Evolutionary conservation across 1,140 invertebrate species (phyloP).

Genomic region (Zaprionus nigranus): DNA sequence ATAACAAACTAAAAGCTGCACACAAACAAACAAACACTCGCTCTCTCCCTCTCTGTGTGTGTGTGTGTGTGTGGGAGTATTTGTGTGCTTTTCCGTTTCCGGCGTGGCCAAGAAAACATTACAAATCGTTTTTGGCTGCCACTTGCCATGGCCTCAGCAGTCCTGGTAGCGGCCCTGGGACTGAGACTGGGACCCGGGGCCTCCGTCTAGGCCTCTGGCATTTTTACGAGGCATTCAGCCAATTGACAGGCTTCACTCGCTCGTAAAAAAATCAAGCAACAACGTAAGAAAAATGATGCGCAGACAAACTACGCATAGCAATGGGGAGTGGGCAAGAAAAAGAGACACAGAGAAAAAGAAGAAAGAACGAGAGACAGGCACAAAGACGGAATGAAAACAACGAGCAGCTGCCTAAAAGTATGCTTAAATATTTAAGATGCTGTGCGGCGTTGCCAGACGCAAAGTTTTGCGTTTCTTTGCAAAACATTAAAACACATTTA

Average conservation of each 20-base stretch:
- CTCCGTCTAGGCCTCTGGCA: constrained; percentile 70
- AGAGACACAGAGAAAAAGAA: not conserved
- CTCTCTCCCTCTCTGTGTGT: constrained; percentile 35
- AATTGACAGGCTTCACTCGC: constrained; percentile 83
- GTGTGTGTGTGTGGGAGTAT: constrained; percentile 31
- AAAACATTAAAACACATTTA: constrained; percentile 82
- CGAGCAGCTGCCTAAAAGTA: constrained; percentile 66
- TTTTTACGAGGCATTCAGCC: constrained; percentile 84
- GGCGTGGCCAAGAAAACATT: constrained; percentile 74
- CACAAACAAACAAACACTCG: constrained; percentile 34
- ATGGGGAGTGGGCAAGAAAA: constrained; percentile 47
- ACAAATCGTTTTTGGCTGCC: constrained; percentile 75
- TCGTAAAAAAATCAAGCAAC: constrained; percentile 79
- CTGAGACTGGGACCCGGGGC: constrained; percentile 13
- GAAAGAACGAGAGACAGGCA: constrained; percentile 40
- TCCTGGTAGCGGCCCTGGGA: not conserved
- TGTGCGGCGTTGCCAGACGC: constrained; percentile 40
- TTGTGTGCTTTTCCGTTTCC: constrained; percentile 79
- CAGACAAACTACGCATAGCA: constrained; percentile 63
- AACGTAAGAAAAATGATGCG: constrained; percentile 78
- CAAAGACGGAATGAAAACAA: constrained; percentile 20
- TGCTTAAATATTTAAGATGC: constrained; percentile 75
- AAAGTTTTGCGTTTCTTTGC: constrained; percentile 38
- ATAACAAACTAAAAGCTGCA: constrained; percentile 78
- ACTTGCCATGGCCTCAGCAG: constrained; percentile 8